Conservation (phyloP, 2,113 vertebrate genomes). For the Microcebus jonahi region DNA sequence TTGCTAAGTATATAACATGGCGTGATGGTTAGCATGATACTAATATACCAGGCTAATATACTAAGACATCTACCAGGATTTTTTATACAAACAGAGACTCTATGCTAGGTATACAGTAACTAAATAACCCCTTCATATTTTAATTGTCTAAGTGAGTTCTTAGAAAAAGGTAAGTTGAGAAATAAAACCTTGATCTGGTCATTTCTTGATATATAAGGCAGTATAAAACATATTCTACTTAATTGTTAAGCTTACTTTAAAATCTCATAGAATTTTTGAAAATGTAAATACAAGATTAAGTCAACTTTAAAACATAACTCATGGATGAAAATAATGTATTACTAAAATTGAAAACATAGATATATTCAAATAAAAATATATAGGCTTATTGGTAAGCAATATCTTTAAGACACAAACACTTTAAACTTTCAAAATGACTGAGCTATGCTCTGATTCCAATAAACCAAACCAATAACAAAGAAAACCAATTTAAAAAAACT, state of each 20-base stretch:
- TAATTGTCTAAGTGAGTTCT: background rate
- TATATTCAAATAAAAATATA: background rate
- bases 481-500: background rate
- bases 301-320: background rate
- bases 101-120: too few species aligned
- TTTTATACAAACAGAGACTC: background rate
- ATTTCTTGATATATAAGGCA: background rate
- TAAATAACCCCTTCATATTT: background rate
- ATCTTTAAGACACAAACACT: background rate
- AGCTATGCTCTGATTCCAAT: background rate
- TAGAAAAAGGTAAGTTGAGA: background rate
- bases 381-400: background rate
- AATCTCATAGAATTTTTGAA: background rate
- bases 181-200: background rate
- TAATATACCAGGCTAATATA: background rate
- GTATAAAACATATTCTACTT: background rate
- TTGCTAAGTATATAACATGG: background rate
- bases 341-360: background rate
- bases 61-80: background rate
- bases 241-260: background rate
- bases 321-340: background rate
- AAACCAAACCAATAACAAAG: background rate
- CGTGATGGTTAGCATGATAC: background rate
- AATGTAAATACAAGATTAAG: background rate
- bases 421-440: background rate